Base-by-base conservation (phyloP, 2,888 invertebrate species). In the Diarsia mendica region DNA sequence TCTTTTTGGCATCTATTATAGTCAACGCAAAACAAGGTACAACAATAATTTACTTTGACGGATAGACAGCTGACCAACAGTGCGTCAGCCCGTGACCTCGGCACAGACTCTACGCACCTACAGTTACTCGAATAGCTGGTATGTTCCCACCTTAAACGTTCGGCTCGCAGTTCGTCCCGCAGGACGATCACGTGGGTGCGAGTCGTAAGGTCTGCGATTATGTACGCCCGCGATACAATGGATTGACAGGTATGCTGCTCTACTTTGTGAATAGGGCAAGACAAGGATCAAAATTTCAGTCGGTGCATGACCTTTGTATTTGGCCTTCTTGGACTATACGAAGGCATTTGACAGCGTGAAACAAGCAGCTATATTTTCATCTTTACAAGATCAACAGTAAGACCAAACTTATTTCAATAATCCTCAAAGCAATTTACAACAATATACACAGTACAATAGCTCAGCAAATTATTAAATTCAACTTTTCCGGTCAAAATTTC, bases 101-200 rank as follows among this genome's bases (percentile, higher is more conserved):
- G n/a, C 55, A 13, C 20, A 76, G 44, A 33, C 49, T 33, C 46
- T 64, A 76, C 55, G 46, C 66, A 61, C 72, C 58, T 72, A 72
- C 64, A 80, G 68, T 69, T 73, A 61, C 58, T 48, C 58, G 39
- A 48, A 33, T 48, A 58, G 63, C 72, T 28, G 18, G 75, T 78
- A 78, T 82, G 79, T 75, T 55, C 78, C 58, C 64, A 73, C 77
- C 87, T 77, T 85, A 76, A 87, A 49, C 55, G 72, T 75, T 82
- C 15, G 71, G 75, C 66, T 84, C 87, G 85, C 87, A 85, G 78
- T 85, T 83, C 87, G 90, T 91, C 92, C 92, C 87, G 89, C 89
- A 90, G 93, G 94, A 93, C 94, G 92, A 92, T 92, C 89, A 89
- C 93, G 95, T 95, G 95, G 95, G 95, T 93, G 94, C 77, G 88